phyloP scores from a whole-genome alignment of 2,888 invertebrate species.

The Melinaea marsaeus region DNA sequence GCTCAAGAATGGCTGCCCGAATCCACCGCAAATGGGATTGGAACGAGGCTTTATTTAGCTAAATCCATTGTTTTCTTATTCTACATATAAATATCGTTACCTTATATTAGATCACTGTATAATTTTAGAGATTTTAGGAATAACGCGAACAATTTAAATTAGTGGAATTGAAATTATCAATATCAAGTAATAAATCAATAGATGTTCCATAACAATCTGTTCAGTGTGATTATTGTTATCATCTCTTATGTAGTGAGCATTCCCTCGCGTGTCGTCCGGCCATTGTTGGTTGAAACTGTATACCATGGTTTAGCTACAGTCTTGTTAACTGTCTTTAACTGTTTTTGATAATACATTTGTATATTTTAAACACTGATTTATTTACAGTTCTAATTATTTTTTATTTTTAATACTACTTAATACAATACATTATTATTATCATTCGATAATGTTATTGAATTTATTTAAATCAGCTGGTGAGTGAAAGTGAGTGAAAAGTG shows the following conservation, averaged over 20 bases:
- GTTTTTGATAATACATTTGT: too few relatives aligned
- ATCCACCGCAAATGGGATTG: constrained; percentile 12
- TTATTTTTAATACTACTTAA: too few relatives aligned
- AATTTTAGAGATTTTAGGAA: background rate
- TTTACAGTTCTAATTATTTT: too few relatives aligned
- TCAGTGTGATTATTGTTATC: constrained; percentile 6
- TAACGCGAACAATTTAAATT: background rate
- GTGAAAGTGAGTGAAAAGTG: too few relatives aligned
- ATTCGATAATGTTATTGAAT: too few relatives aligned
- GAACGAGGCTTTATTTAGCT: constrained; percentile 6
- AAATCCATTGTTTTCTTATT: background rate
- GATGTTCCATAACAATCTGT: background rate
- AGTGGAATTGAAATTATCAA: background rate
- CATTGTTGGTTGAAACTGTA: constrained; percentile 12
- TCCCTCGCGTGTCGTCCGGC: constrained; percentile 15
- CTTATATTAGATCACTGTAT: background rate
- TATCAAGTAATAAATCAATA: constrained; percentile 9
- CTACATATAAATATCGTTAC: background rate
- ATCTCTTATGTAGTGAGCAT: constrained; percentile 15
- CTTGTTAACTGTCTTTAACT: background rate
- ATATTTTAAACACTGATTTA: too few relatives aligned
- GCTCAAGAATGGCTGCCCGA: constrained; percentile 5
- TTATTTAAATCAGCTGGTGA: too few relatives aligned
- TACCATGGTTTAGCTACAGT: background rate
- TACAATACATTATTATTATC: too few relatives aligned